A percentile compares a stretch with the other conserved stretches of the same genome.
Conservation (phyloP, 2,113 vertebrate genomes). For the Corythoichthys haematopterus region DNA sequence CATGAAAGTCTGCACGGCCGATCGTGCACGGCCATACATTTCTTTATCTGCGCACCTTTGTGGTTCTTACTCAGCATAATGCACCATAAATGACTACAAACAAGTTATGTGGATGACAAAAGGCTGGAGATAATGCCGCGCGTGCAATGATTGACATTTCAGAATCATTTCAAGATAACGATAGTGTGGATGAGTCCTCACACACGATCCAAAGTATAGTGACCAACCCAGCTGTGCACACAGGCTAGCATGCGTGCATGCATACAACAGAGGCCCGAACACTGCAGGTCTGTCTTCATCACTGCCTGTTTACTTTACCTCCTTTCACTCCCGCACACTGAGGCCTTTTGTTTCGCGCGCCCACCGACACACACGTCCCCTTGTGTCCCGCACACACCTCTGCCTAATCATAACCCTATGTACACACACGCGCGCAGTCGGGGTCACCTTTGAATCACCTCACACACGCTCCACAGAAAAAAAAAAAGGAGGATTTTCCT, state of each 20-base stretch:
- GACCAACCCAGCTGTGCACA: conserved; percentile 80
- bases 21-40: conserved; percentile 21
- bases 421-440: conserved; percentile 21
- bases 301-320: conserved; percentile 87
- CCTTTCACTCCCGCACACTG: conserved; percentile 82
- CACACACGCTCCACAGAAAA: not conserved
- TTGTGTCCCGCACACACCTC: conserved; percentile 44
- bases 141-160: conserved; percentile 8
- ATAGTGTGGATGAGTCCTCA: conserved; percentile 9
- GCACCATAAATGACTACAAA: conserved; percentile 24
- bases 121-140: conserved; percentile 12
- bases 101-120: conserved; percentile 34
- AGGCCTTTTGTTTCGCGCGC: conserved; percentile 76
- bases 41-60: conserved; percentile 37
- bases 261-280: conserved; percentile 71
- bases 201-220: conserved; percentile 36
- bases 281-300: conserved; percentile 80
- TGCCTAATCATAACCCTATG: conserved; percentile 11
- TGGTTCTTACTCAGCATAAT: conserved; percentile 42
- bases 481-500: not conserved
- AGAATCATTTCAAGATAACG: conserved; percentile 20
- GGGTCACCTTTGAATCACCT: conserved; percentile 23
- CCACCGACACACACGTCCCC: conserved; percentile 37
- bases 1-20: not conserved
- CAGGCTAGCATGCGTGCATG: conserved; percentile 43